Evolutionary conservation across 1,140 invertebrate genomes (phyloP), one percentile per base, ranked within the genome.

Genomic region (Eriosoma lanigerum): DNA sequence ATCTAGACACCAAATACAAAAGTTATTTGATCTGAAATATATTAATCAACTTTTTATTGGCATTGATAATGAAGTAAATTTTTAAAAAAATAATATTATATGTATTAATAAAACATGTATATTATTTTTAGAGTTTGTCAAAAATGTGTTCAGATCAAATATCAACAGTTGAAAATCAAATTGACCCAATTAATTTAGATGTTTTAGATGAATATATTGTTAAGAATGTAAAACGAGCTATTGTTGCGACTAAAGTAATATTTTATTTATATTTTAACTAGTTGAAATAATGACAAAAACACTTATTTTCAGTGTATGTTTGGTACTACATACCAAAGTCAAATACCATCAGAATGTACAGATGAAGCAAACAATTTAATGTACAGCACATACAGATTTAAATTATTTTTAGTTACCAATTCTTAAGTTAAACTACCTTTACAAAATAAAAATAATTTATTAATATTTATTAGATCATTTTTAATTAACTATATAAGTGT

Each of bases 371-470:
- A 78, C 56, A 78, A 78, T 9, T 60, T 78, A 13, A 78, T 78
- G 75, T 78, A 62, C 19, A 78, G 56, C 56, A 78, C 75, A 24
- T 78, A 78, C n/a, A 78, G 75, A 48, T 78, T 78, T 78, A 78
- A 78, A 78, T 48, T 78, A 48, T 78, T 78, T 78, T 78, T 78
- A 58, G 44, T 78, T 13, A 19, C 75, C 9, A 38, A 62, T 48
- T 46, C 56, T 26, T 78, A 60, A 78, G 3, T 32, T 38, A n/a
- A 12, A 56, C 19, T 32, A 38, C 17, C 3, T 32, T n/a, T n/a
- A 38, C 9, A 66, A 44, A 44, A 13, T n/a, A 66, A 24, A 0
- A 17, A 44, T 66, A 9, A 62, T 62, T 13, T 60, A 60, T 60
- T 60, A 29, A 62, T 62, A 62, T 62, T 5, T 60, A 60, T n/a